Evolutionary conservation across 2,888 invertebrate species (phyloP).

Genomic region (Leptinotarsa tumamoca): DNA sequence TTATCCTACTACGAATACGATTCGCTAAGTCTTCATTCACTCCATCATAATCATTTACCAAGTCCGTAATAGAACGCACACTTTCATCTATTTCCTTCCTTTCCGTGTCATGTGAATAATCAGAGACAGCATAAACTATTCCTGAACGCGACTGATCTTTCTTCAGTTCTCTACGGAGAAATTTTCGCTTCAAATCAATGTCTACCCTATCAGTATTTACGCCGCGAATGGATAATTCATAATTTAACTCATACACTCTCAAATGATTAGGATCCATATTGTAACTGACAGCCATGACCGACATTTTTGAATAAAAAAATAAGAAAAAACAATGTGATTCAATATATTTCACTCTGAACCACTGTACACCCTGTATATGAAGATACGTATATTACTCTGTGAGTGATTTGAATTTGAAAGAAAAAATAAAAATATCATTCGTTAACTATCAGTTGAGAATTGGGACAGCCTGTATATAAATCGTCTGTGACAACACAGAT

Average conservation of each 20-base stretch:
- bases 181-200: constrained; percentile 16
- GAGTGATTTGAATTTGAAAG: too few species aligned
- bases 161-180: constrained; percentile 24
- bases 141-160: constrained; percentile 18
- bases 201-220: constrained; percentile 21
- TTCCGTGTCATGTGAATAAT: neutral
- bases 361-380: too few species aligned
- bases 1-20: constrained; percentile 17
- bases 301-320: too few species aligned
- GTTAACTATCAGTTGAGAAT: too few species aligned
- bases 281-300: too few species aligned
- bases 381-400: too few species aligned
- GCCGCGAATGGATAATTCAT: constrained; percentile 20
- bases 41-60: constrained; percentile 26
- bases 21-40: constrained; percentile 10
- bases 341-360: too few species aligned
- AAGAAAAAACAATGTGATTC: too few species aligned
- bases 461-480: too few species aligned
- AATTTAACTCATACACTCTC: constrained; percentile 19
- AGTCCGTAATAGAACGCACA: constrained; percentile 17
- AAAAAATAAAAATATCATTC: too few species aligned
- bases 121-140: neutral
- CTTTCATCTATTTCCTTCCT: constrained; percentile 24
- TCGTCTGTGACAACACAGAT: too few species aligned
- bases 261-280: too few species aligned